Percentiles rank a stretch among this genome's conserved stretches.
Evolutionary conservation across 2,797 vertebrate genomes (phyloP).

Genomic region (Chrosomus eos): DNA sequence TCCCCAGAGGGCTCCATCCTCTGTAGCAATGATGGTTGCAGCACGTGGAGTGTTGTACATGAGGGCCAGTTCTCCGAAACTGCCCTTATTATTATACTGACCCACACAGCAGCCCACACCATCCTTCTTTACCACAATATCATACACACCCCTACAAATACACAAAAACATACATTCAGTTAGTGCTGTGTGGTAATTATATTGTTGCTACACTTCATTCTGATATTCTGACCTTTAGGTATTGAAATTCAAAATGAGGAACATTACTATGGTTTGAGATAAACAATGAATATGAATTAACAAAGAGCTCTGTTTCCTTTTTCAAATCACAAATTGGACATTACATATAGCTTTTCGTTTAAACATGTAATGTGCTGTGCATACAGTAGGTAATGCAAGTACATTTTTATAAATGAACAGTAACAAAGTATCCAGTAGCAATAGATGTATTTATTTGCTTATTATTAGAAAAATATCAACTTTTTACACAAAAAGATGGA

Average conservation of each 20-base stretch:
- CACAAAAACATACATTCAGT: background rate
- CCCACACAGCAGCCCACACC: constrained; percentile 86
- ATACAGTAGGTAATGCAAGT: background rate
- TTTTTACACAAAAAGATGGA: background rate
- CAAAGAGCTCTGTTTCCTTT: background rate
- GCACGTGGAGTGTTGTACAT: constrained; percentile 99
- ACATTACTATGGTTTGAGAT: background rate
- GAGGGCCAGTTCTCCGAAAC: constrained; percentile 95
- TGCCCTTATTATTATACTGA: constrained; percentile 92
- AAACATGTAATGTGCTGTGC: background rate
- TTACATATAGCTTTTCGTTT: background rate
- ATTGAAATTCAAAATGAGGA: background rate
- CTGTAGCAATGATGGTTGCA: constrained; percentile 91
- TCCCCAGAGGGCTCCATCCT: constrained; percentile 93
- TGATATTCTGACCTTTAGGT: background rate
- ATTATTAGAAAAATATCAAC: background rate
- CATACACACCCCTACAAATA: constrained; percentile 86
- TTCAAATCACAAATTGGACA: background rate
- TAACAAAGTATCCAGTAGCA: background rate
- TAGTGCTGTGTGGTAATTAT: background rate
- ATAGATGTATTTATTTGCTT: background rate
- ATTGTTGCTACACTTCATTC: background rate
- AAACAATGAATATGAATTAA: background rate
- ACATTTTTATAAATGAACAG: background rate
- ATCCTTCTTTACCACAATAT: constrained; percentile 88